phyloP scores from a whole-genome alignment of 1,140 invertebrate genomes.

The Lepidotrigona ventralis region DNA sequence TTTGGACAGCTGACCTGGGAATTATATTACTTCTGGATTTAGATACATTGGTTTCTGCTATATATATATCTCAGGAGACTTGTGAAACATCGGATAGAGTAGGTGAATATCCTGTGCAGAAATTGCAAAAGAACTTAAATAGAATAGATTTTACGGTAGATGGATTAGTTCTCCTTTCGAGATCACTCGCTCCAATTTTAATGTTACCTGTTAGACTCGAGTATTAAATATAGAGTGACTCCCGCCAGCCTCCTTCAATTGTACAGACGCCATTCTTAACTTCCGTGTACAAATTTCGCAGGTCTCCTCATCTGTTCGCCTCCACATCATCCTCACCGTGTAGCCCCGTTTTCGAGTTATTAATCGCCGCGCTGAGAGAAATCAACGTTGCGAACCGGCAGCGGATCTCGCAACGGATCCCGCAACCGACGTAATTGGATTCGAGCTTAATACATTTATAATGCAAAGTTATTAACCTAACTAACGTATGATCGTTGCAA shows the following conservation, averaged over 20 bases:
- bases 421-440: constrained; percentile 60
- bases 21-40: not conserved
- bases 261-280: constrained; percentile 2
- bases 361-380: constrained; percentile 50
- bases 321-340: not conserved
- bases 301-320: not conserved
- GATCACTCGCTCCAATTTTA: not conserved
- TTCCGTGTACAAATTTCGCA: constrained; percentile 42
- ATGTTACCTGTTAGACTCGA: not conserved
- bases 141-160: not conserved
- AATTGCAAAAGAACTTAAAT: not conserved
- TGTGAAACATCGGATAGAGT: not conserved
- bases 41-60: not conserved
- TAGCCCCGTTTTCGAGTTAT: constrained; percentile 30
- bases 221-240: not conserved
- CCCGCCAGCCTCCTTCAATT: not conserved
- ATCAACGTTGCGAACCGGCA: constrained; percentile 30
- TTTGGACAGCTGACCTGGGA: not conserved
- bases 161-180: not conserved
- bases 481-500: constrained; percentile 65
- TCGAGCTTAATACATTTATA: constrained; percentile 69
- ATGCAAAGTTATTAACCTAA: constrained; percentile 68
- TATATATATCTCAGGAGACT: no score
- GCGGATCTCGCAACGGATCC: constrained; percentile 45
- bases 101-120: not conserved